Evolutionary conservation across 2,797 vertebrate genomes (phyloP), one percentile per base, ranked within the genome.

Genomic region (Sylvilagus floridanus): DNA sequence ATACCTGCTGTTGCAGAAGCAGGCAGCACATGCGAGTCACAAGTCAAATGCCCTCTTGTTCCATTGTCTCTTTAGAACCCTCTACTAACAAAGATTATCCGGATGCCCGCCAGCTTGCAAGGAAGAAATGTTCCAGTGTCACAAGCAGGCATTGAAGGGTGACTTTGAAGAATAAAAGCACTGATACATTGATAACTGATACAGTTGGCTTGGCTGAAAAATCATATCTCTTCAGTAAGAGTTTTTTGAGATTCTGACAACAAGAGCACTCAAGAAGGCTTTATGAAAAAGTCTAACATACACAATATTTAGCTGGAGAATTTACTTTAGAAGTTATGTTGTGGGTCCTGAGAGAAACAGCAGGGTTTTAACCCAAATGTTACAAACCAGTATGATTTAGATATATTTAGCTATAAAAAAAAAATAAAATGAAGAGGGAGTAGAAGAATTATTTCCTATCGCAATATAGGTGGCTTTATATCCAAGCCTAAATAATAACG

Each of bases 401-500:
- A 22, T 47, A 69, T 2, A 82, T 52, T 32, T 83, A 73, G 24
- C 19, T 81, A 37, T 13, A 24, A 28, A 26, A 28, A 75, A 77
- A 22, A 16, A 21, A 86, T 42, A 66, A 88, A 91, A 75, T 60
- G 75, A 84, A 13, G 12, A 52, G 42, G 4, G 32, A 66, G 13
- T 26, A 2, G 3, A 86, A 22, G n/a, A 76, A 79, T 92, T 71
- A 85, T 91, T 95, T 93, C 60, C 65, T 24, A 52, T 84, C 52
- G 24, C 30, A 91, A 83, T 86, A 81, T 28, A 73, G 6, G 2
- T 72, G 73, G 17, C 8, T 85, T 86, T 73, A 50, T 96, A 28
- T 22, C 11, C 5, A 71, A 92, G 14, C 42, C n/a, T 50, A 82
- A 90, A 81, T 77, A 79, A 47, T 22, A 91, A 22, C 75, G 72